phyloP scores from a whole-genome alignment of 92 coral and sea anemone genomes.

The Diadumene lineata region DNA sequence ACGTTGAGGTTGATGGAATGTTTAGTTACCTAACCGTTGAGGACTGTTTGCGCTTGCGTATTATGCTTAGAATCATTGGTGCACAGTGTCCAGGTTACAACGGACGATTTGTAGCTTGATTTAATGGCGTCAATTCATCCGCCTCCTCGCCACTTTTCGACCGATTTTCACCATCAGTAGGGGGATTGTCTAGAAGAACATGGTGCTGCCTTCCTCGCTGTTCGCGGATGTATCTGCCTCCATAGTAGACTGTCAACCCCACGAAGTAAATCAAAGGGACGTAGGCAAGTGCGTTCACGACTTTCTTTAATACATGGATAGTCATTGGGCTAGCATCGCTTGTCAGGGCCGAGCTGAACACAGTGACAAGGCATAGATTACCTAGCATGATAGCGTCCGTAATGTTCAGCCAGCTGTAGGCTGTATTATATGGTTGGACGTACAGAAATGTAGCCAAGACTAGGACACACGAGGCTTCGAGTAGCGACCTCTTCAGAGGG shows the following conservation, averaged over 20 bases:
- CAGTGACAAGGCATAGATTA: slow-evolving; percentile 74
- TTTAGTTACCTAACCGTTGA: too few relatives aligned
- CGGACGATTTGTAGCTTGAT: too few relatives aligned
- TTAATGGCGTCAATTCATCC: not conserved
- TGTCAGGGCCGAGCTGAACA: slow-evolving; percentile 57
- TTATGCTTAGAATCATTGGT: too few relatives aligned
- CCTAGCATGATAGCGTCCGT: slow-evolving; percentile 84
- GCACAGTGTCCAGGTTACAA: too few relatives aligned
- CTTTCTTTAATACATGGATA: slow-evolving; percentile 26
- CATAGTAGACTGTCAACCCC: slow-evolving; percentile 2
- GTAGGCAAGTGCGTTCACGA: slow-evolving; percentile 68
- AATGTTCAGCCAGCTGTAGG: slow-evolving; percentile 73
- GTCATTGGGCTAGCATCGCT: slow-evolving; percentile 51
- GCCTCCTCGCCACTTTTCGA: not conserved
- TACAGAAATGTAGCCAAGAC: slow-evolving; percentile 64
- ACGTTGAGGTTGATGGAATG: too few relatives aligned
- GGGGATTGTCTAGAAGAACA: not conserved
- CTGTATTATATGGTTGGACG: slow-evolving; percentile 70
- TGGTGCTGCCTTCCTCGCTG: not conserved
- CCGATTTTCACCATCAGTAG: not conserved
- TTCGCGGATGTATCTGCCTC: not conserved
- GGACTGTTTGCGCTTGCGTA: too few relatives aligned
- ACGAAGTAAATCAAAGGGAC: slow-evolving; percentile 55
- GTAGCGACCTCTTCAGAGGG: slow-evolving; percentile 69
- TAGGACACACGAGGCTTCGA: slow-evolving; percentile 66